phyloP scores from a whole-genome alignment of 2,113 vertebrate species.

The Pollimyrus isidori region DNA sequence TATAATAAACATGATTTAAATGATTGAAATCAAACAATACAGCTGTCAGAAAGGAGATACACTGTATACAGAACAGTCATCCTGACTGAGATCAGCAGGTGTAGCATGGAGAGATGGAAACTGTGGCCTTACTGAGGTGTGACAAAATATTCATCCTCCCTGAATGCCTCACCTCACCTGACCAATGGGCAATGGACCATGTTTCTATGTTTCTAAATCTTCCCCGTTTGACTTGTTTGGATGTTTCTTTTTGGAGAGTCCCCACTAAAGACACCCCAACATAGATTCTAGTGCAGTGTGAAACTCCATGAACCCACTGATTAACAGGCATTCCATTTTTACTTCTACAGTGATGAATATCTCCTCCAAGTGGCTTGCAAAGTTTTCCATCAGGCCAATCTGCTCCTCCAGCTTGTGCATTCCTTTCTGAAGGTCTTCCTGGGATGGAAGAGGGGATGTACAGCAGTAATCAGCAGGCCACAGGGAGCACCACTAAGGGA shows the following conservation, averaged over 20 bases:
- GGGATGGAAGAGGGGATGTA: constrained; percentile 13
- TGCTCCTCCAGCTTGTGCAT: constrained; percentile 72
- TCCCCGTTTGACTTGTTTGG: neutral
- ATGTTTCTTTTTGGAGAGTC: neutral
- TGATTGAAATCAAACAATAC: neutral
- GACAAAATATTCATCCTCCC: neutral
- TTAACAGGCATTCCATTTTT: constrained; percentile 23
- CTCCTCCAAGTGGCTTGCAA: constrained; percentile 87
- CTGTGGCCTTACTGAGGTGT: neutral
- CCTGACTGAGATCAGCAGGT: neutral
- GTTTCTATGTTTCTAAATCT: neutral
- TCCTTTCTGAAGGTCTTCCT: constrained; percentile 67
- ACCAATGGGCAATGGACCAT: neutral
- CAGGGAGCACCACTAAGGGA: neutral
- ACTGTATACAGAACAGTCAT: neutral
- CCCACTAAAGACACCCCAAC: neutral
- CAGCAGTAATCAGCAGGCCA: neutral
- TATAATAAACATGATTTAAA: neutral
- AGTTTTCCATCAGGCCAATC: constrained; percentile 82
- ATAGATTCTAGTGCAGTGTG: neutral
- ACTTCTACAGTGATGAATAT: constrained; percentile 97
- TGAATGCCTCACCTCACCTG: neutral
- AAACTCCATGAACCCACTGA: neutral
- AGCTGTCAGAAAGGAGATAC: neutral
- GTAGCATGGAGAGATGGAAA: neutral